A percentile compares a stretch with the other conserved stretches of the same genome.
phyloP scores from a whole-genome alignment of 2,888 invertebrate species.

The Invenusta paracnida region DNA sequence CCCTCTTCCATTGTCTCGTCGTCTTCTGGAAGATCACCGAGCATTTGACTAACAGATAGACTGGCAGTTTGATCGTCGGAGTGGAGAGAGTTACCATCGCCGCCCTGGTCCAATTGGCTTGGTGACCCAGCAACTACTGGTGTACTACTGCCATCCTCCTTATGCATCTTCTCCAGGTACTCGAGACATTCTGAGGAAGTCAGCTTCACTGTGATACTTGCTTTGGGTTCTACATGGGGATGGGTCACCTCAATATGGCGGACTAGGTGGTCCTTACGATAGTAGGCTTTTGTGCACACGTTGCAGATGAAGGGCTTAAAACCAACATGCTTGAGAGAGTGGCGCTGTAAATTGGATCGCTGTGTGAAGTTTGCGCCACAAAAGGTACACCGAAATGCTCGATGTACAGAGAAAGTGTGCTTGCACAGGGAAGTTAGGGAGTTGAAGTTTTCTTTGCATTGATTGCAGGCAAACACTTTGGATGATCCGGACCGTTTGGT shows the following conservation, averaged over 20 bases:
- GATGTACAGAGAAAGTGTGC: slow-evolving; percentile 43
- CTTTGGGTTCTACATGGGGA: slow-evolving; percentile 41
- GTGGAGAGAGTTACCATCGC: too few relatives aligned
- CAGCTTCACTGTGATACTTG: slow-evolving; percentile 43
- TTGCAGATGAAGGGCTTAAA: slow-evolving; percentile 45
- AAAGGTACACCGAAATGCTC: slow-evolving; percentile 44
- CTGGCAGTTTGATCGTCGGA: background rate
- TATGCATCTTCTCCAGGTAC: slow-evolving; percentile 42
- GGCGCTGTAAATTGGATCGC: slow-evolving; percentile 44
- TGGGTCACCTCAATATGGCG: slow-evolving; percentile 45
- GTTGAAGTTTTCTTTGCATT: slow-evolving; percentile 40
- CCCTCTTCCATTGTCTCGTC: background rate
- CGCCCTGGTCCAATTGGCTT: background rate
- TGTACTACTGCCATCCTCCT: background rate
- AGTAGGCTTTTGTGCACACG: slow-evolving; percentile 43
- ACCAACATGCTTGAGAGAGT: slow-evolving; percentile 45
- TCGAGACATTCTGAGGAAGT: slow-evolving; percentile 44
- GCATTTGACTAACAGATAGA: background rate
- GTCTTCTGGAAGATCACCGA: background rate
- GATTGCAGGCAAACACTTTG: slow-evolving; percentile 42
- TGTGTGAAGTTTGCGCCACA: slow-evolving; percentile 44
- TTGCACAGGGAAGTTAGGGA: slow-evolving; percentile 42
- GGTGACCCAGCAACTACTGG: background rate
- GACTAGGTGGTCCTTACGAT: slow-evolving; percentile 44
- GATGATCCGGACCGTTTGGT: background rate